A percentile compares a stretch with the other conserved stretches of the same genome.
Conservation (phyloP, 2,113 vertebrate species). For the Vanacampus margaritifer region DNA sequence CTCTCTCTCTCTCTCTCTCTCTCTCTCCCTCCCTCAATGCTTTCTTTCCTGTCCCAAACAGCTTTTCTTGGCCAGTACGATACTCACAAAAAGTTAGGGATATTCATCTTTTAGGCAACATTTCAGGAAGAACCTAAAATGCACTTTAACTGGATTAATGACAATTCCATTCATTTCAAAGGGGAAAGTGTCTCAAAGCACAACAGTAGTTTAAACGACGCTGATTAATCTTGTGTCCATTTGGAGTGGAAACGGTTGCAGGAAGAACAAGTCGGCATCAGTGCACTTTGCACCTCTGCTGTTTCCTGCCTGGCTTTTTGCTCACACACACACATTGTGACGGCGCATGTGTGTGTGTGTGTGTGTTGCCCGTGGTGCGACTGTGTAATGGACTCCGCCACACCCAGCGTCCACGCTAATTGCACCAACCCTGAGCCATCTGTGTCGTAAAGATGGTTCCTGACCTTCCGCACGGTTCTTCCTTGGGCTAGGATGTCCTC, state of each 20-base stretch:
- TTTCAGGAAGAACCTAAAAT: background rate
- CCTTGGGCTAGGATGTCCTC: background rate
- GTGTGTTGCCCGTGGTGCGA: slow-evolving; percentile 52
- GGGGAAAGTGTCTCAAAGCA: background rate
- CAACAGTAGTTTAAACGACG: slow-evolving; percentile 2
- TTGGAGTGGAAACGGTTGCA: background rate
- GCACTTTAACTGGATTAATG: background rate
- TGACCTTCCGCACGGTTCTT: background rate
- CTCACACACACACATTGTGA: slow-evolving; percentile 39
- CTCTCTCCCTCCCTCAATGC: slow-evolving; percentile 26
- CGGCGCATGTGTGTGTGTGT: slow-evolving; percentile 46
- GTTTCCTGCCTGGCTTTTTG: slow-evolving; percentile 39
- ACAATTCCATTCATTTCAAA: too few relatives aligned
- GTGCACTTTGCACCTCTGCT: slow-evolving; percentile 54
- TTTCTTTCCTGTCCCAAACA: background rate
- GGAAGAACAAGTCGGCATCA: slow-evolving; percentile 7
- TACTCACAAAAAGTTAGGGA: background rate
- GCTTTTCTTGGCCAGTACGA: background rate
- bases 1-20: slow-evolving; percentile 47
- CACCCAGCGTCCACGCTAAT: slow-evolving; percentile 70
- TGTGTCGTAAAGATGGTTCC: slow-evolving; percentile 41
- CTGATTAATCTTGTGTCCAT: slow-evolving; percentile 7
- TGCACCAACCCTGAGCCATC: slow-evolving; percentile 63
- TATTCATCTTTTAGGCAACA: too few relatives aligned
- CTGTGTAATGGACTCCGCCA: slow-evolving; percentile 63